Conservation (phyloP, 2,797 vertebrate genomes). For the Gastrophryne carolinensis region DNA sequence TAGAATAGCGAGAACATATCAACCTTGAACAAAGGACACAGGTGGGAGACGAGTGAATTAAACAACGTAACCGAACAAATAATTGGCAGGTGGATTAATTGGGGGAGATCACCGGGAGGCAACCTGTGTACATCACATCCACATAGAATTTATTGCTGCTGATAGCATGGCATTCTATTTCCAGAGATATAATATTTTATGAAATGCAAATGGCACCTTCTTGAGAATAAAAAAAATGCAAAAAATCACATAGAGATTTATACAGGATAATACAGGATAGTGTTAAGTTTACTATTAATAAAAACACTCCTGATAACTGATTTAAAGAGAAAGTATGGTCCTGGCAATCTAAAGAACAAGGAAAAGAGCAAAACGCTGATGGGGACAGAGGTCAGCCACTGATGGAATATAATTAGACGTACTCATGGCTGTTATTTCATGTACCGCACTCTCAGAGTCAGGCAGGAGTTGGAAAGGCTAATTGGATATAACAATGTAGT, state of each 20-base stretch:
- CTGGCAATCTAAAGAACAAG: neutral
- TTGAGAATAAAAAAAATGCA: neutral
- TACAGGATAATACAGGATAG: conserved; percentile 4
- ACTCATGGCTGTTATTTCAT: neutral
- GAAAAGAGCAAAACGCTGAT: neutral
- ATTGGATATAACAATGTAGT: conserved; percentile 23
- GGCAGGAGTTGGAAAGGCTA: conserved; percentile 9
- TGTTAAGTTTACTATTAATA: conserved; percentile 28
- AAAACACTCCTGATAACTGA: neutral
- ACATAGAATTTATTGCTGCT: neutral
- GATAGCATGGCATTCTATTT: conserved; percentile 5
- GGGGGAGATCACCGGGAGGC: neutral
- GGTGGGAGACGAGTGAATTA: neutral
- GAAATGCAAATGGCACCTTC: conserved; percentile 16
- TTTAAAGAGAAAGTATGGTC: neutral
- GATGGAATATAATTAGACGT: conserved; percentile 4
- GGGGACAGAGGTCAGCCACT: conserved; percentile 19
- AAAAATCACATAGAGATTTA: neutral
- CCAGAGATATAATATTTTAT: neutral
- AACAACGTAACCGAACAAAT: neutral
- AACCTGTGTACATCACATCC: neutral
- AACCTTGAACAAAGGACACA: conserved; percentile 34
- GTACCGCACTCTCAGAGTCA: conserved; percentile 17
- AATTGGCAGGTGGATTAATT: conserved; percentile 18
- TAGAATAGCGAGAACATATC: neutral